Evolutionary conservation across 1,140 invertebrate genomes (phyloP), one percentile per base, ranked within the genome.

Genomic region (Lethrus apterus): DNA sequence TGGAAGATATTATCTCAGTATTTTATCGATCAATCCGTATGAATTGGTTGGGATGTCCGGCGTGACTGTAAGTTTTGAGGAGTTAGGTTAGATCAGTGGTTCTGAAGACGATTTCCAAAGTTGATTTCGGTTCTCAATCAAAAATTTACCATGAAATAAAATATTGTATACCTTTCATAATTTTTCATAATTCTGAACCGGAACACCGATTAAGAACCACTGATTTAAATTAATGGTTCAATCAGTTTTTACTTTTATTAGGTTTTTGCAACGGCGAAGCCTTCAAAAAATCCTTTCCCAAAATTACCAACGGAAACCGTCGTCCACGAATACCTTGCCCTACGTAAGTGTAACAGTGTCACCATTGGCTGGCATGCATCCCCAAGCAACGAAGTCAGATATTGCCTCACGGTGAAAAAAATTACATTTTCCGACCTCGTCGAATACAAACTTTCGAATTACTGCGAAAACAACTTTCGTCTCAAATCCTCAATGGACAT

Each of bases 331-430:
- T 68, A 64, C 38, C 45, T 48, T 7, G 54, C 59, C 10, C 20
- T 67, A 24, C 52, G 61, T 32, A 59, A 51, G 7, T 73, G 71
- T 44, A 50, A 70, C 26, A 62, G 66, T 3, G 66, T 72, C 2
- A 71, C 65, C 1, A 50, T 73, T 1, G 63, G 65, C 26, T 73
- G 71, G 71, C 44, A 66, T 20, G 61, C 67, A 0, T 61, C 67
- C 0, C 60, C 63, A 0, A 66, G 61, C 31, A 49, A 58, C 2
- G 51, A 48, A 18, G 45, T 33, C 3, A 45, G 50, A 20, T 70
- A 71, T 48, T 70, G 69, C 38, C 43, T 70, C 20, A 51, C 60
- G 14, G 58, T 64, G 0, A 60, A 64, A 35, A 62, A 66, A 47
- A 54, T 54, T 15, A 52, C 46, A 24, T 21, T 59, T 10, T 46